Evolutionary conservation across 2,797 vertebrate species (phyloP).

Genomic region (Monodelphis domestica): DNA sequence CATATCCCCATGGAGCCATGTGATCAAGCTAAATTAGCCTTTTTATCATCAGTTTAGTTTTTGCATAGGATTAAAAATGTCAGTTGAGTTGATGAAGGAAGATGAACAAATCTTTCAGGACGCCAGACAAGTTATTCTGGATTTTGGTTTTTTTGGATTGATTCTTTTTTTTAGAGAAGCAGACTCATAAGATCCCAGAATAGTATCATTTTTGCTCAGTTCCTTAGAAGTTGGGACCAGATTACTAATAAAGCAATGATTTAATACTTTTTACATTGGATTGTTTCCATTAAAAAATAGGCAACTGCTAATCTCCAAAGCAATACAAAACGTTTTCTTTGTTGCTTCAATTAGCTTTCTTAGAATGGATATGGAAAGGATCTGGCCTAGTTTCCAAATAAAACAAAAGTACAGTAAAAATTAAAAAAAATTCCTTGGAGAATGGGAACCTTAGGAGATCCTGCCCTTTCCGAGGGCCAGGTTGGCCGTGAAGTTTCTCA

Average conservation of each 20-base stretch:
- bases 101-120: background rate
- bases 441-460: background rate
- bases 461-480: background rate
- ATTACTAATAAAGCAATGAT: background rate
- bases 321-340: background rate
- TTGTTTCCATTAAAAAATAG: background rate
- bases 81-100: background rate
- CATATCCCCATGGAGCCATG: no score
- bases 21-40: no score
- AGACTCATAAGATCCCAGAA: background rate
- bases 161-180: no score
- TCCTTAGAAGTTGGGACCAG: background rate
- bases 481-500: background rate
- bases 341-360: background rate
- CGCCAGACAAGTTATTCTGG: background rate
- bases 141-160: background rate
- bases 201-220: background rate
- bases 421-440: no score
- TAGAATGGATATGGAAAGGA: conserved; percentile 46
- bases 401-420: conserved; percentile 67
- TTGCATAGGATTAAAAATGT: background rate
- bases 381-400: conserved; percentile 46
- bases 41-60: background rate
- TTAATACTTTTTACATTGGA: background rate
- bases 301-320: background rate